Evolutionary conservation across 2,797 vertebrate species (phyloP).

Genomic region (Anolis apletophallus): DNA sequence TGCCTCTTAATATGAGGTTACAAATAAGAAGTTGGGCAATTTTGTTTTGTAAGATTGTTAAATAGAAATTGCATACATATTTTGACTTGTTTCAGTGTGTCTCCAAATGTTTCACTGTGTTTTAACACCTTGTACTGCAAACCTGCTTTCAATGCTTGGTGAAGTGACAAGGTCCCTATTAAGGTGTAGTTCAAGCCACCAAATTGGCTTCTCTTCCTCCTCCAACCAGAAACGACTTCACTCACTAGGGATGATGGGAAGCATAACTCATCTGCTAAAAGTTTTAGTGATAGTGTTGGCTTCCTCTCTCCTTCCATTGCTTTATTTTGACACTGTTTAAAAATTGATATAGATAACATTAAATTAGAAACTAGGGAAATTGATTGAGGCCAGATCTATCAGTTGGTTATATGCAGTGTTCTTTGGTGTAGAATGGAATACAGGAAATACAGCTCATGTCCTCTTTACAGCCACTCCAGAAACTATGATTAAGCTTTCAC

Average conservation of each 20-base stretch:
- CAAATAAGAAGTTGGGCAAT: constrained; percentile 72
- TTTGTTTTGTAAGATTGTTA: constrained; percentile 73
- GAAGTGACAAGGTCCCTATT: not conserved
- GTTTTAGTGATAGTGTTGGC: no score
- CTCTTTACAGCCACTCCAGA: not conserved
- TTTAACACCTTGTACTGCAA: constrained; percentile 39
- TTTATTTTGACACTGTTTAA: not conserved
- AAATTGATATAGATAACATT: not conserved
- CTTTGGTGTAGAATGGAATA: not conserved
- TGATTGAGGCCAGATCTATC: not conserved
- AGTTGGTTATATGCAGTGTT: not conserved
- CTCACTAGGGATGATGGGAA: no score
- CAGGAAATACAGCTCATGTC: not conserved
- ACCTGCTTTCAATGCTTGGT: constrained; percentile 22
- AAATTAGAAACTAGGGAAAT: not conserved
- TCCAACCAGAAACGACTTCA: no score
- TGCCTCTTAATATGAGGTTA: constrained; percentile 54
- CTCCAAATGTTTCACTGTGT: constrained; percentile 38
- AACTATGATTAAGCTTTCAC: constrained; percentile 35
- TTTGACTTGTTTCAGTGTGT: constrained; percentile 57
- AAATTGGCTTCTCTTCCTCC: not conserved
- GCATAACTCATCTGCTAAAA: no score
- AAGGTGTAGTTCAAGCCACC: not conserved
- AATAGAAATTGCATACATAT: constrained; percentile 71
- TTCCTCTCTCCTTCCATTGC: no score